These are phyloP conservation scores for Bradysia coprophila DNA, from an alignment of 1,140 invertebrate species.

Conservation along the genomic window DNA sequence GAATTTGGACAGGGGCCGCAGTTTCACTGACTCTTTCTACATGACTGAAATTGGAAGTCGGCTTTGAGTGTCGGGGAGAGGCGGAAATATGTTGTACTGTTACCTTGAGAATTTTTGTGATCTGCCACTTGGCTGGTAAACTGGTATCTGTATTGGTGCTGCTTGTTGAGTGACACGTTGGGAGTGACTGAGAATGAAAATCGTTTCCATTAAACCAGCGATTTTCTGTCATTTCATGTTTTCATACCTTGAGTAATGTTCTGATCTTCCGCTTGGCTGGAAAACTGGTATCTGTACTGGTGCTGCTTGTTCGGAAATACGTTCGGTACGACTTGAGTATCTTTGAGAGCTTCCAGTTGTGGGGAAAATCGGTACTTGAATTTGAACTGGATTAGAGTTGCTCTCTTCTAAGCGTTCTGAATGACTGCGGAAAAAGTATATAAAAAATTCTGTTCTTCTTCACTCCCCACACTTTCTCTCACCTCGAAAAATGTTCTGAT, in stretches of 20 bases:
- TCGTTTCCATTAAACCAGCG: conserved; percentile 4
- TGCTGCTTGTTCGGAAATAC: not conserved
- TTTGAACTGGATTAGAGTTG: not conserved
- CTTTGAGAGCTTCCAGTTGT: conserved; percentile 12
- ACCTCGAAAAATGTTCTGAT: too few species aligned
- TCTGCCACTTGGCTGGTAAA: not conserved
- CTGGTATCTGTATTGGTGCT: not conserved
- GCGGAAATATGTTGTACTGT: too few species aligned
- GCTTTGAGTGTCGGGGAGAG: too few species aligned
- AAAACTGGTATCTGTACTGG: not conserved
- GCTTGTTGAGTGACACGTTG: not conserved
- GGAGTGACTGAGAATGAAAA: not conserved
- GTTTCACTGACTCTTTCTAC: not conserved
- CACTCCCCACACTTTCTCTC: too few species aligned
- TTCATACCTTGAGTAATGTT: conserved; percentile 2
- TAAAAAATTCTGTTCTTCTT: too few species aligned
- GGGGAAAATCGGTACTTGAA: not conserved
- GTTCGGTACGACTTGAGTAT: conserved; percentile 4
- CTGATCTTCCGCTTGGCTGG: not conserved
- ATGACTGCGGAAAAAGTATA: not conserved
- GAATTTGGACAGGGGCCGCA: not conserved
- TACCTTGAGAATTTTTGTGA: not conserved
- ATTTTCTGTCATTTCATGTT: conserved; percentile 1
- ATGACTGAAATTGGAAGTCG: not conserved
- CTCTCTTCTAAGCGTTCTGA: not conserved